A percentile compares a stretch with the other conserved stretches of the same genome.
Evolutionary conservation across 1,140 invertebrate species (phyloP).

Genomic region (Matsumurasca onukii): DNA sequence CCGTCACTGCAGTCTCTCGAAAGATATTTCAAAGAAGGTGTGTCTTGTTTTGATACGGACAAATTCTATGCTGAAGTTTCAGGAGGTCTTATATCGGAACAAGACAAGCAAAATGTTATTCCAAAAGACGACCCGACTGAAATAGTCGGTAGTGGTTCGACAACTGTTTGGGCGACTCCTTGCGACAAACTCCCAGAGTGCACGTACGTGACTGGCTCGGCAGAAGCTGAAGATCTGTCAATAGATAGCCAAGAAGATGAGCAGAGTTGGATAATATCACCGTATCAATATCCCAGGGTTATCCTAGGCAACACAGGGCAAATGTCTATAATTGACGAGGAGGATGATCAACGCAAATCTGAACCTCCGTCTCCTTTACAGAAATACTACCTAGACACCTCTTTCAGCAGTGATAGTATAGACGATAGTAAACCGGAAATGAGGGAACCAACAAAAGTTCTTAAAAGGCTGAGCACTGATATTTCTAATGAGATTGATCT

Average conservation of each 20-base stretch:
- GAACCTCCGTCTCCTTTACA: slow-evolving; percentile 5
- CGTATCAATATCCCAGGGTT: slow-evolving; percentile 21
- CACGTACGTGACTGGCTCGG: neutral
- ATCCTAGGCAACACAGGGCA: neutral
- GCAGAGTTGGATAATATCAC: slow-evolving; percentile 4
- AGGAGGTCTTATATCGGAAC: neutral
- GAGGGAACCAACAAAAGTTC: too few relatives aligned
- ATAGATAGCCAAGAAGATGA: neutral
- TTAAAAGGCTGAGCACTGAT: too few relatives aligned
- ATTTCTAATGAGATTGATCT: too few relatives aligned
- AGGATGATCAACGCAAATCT: slow-evolving; percentile 9
- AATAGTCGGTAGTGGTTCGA: neutral
- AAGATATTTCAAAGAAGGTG: slow-evolving; percentile 20
- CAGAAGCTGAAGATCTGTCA: neutral
- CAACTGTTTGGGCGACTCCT: slow-evolving; percentile 6
- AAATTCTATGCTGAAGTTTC: slow-evolving; percentile 4
- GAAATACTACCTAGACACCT: too few relatives aligned
- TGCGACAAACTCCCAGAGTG: neutral
- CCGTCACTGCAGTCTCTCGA: slow-evolving; percentile 12
- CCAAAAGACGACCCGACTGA: neutral
- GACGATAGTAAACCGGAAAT: too few relatives aligned
- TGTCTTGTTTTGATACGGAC: slow-evolving; percentile 10
- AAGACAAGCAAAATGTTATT: neutral
- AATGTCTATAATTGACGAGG: slow-evolving; percentile 23
- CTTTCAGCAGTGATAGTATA: too few relatives aligned